Conservation (phyloP, 2,797 vertebrate species). For the Dromococcyx pavoninus region DNA sequence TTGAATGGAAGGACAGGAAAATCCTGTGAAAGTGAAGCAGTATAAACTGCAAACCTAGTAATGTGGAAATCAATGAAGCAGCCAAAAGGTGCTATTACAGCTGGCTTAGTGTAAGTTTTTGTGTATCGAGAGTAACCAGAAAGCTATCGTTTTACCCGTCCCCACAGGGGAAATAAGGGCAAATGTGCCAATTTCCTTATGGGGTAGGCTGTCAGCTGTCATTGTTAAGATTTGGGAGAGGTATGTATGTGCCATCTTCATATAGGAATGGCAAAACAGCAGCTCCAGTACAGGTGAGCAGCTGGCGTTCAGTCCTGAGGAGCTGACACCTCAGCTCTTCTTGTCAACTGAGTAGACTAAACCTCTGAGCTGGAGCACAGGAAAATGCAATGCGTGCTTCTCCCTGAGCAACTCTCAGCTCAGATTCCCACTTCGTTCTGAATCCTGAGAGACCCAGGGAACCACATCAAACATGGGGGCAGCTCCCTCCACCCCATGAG, state of each 20-base stretch:
- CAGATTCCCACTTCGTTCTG: background rate
- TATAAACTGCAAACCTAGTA: conserved; percentile 6
- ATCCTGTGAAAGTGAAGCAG: background rate
- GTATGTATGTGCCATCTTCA: fast-evolving
- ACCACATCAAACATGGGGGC: fast-evolving
- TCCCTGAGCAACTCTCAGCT: background rate
- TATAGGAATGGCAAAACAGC: background rate
- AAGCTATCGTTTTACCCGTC: background rate
- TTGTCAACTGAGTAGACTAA: background rate
- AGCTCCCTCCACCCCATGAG: background rate
- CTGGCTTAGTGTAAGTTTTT: conserved; percentile 15
- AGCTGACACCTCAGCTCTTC: background rate
- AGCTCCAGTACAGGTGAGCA: background rate
- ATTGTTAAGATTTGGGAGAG: background rate
- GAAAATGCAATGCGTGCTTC: background rate
- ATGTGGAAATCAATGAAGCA: conserved; percentile 56
- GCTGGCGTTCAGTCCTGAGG: background rate
- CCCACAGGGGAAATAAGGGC: background rate
- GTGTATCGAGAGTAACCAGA: background rate
- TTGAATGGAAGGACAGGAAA: background rate
- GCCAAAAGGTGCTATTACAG: conserved; percentile 26
- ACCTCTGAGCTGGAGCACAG: background rate
- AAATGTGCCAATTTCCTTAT: background rate
- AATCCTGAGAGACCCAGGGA: background rate
- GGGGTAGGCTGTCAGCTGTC: background rate